Evolutionary conservation across 1,140 invertebrate species (phyloP).

Genomic region (Mercenaria mercenaria): DNA sequence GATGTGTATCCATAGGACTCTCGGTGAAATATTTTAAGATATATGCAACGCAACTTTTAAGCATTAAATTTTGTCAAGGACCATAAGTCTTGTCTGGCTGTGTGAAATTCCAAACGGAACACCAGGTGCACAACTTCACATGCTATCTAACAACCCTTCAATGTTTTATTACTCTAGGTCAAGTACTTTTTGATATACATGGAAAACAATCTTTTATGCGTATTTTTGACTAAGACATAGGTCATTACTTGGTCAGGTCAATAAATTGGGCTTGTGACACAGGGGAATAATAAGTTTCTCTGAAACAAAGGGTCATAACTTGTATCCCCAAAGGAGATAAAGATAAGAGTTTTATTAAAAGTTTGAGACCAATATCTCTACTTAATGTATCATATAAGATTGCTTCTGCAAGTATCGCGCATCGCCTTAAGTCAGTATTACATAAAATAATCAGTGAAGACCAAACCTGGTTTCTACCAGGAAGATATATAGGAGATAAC

Average conservation of each 20-base stretch:
- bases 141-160: no score
- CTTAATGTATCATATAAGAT: not conserved
- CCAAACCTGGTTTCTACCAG: not conserved
- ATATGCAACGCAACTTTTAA: no score
- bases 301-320: not conserved
- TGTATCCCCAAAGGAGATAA: constrained; percentile 5
- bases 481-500: not conserved
- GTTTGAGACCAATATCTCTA: not conserved
- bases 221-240: no score
- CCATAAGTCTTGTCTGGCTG: no score
- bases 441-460: not conserved
- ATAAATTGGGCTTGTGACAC: not conserved
- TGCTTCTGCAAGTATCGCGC: not conserved
- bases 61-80: no score
- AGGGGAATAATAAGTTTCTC: not conserved
- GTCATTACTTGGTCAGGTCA: constrained; percentile 7
- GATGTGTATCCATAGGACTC: no score
- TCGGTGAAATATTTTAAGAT: no score
- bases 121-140: no score
- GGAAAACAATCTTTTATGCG: no score
- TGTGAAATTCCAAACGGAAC: no score
- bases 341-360: not conserved
- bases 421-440: not conserved
- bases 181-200: no score
- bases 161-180: no score